Evolutionary conservation across 2,888 invertebrate genomes (phyloP).

Genomic region (Hofmannophila pseudospretella): DNA sequence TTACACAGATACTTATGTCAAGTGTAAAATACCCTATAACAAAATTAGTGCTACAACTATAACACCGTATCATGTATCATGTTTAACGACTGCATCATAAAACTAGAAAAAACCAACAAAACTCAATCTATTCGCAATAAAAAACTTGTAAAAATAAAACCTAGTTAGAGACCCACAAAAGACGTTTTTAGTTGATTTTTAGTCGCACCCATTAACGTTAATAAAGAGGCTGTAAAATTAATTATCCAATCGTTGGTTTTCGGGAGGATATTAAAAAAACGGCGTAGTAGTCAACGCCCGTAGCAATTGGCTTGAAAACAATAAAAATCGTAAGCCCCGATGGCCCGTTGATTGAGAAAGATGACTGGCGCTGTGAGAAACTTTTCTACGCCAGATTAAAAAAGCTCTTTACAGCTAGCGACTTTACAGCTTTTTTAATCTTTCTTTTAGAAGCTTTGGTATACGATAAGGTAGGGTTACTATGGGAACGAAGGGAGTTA

Average conservation of each 20-base stretch:
- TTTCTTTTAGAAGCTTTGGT: too few relatives aligned
- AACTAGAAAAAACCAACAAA: constrained; percentile 33
- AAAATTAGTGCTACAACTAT: too few relatives aligned
- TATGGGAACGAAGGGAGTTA: too few relatives aligned
- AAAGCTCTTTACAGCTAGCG: constrained; percentile 44
- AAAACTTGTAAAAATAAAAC: constrained; percentile 40
- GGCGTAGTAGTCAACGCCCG: constrained; percentile 29
- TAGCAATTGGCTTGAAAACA: constrained; percentile 66
- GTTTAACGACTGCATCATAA: constrained; percentile 23
- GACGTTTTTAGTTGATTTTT: constrained; percentile 43
- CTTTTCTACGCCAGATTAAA: constrained; percentile 45
- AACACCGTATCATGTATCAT: background rate
- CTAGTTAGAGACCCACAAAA: constrained; percentile 29
- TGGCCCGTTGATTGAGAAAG: constrained; percentile 71
- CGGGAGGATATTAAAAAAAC: constrained; percentile 36
- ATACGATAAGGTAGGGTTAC: too few relatives aligned
- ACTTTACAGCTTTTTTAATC: too few relatives aligned
- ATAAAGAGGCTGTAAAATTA: constrained; percentile 71
- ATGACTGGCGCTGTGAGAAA: constrained; percentile 66
- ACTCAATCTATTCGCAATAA: constrained; percentile 60
- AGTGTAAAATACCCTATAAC: too few relatives aligned
- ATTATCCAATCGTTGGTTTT: constrained; percentile 51
- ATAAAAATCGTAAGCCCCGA: constrained; percentile 66
- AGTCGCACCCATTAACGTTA: constrained; percentile 49
- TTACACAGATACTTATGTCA: too few relatives aligned